phyloP scores from a whole-genome alignment of 2,888 invertebrate species.

The Agrotis clavis region DNA sequence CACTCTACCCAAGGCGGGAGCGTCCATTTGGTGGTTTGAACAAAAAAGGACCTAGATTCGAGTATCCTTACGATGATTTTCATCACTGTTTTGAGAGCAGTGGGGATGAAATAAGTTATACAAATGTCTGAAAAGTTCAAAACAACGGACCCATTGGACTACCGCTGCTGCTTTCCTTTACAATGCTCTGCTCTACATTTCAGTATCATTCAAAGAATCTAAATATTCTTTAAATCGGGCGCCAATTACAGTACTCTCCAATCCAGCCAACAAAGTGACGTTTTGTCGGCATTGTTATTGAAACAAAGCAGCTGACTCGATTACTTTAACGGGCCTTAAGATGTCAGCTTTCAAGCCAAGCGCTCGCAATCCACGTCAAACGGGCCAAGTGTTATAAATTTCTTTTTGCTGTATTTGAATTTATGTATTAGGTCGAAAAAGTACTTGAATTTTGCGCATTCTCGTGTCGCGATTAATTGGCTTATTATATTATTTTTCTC shows the following conservation, averaged over 20 bases:
- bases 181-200: too few relatives aligned
- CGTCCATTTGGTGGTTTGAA: too few relatives aligned
- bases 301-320: constrained; percentile 30
- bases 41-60: too few relatives aligned
- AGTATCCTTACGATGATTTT: too few relatives aligned
- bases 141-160: too few relatives aligned
- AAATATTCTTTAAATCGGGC: background rate
- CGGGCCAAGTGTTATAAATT: constrained; percentile 40
- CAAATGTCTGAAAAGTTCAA: too few relatives aligned
- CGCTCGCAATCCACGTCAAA: constrained; percentile 41
- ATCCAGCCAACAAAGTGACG: constrained; percentile 1
- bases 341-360: constrained; percentile 47
- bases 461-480: constrained; percentile 55
- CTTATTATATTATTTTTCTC: constrained; percentile 20
- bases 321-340: constrained; percentile 47
- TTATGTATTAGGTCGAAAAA: constrained; percentile 9
- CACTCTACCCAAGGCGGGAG: too few relatives aligned
- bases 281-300: constrained; percentile 29
- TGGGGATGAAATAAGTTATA: too few relatives aligned
- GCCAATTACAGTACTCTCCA: background rate
- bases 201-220: background rate
- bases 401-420: constrained; percentile 27
- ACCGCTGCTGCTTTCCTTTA: too few relatives aligned
- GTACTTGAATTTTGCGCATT: constrained; percentile 39
- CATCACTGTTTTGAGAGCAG: too few relatives aligned